A percentile compares a stretch with the other conserved stretches of the same genome.
Conservation (phyloP, 2,113 vertebrate species). For the Mesitornis unicolor region DNA sequence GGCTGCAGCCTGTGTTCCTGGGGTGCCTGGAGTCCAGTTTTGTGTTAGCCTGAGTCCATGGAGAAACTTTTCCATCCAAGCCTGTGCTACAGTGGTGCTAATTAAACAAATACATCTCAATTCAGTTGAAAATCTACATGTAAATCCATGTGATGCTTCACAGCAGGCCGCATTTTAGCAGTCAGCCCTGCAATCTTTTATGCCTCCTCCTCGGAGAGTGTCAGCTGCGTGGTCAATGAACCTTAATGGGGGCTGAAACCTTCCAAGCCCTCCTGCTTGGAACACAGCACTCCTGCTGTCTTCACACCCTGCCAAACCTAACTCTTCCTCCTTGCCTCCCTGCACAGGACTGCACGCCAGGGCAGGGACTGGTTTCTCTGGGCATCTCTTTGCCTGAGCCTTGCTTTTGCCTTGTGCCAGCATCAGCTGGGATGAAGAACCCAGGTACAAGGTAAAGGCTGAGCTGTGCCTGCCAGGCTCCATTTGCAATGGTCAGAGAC, state of each 20-base stretch:
- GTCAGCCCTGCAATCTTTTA: conserved; percentile 50
- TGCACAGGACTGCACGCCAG: not conserved
- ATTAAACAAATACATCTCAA: conserved; percentile 77
- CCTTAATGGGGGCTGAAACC: conserved; percentile 49
- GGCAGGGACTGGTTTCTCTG: not conserved
- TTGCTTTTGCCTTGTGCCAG: not conserved
- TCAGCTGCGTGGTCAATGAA: conserved; percentile 56
- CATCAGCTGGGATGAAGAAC: not conserved
- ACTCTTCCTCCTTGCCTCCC: not conserved
- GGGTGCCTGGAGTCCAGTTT: not conserved
- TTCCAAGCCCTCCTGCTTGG: conserved; percentile 33
- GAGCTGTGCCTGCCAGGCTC: not conserved
- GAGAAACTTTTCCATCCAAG: conserved; percentile 24
- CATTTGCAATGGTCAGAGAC: not conserved
- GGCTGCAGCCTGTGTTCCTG: not conserved
- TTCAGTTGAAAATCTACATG: conserved; percentile 74
- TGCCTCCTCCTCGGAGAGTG: conserved; percentile 51
- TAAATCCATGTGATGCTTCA: conserved; percentile 67
- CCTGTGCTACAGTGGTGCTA: conserved; percentile 37
- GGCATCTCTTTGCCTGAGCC: not conserved
- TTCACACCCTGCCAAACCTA: not conserved
- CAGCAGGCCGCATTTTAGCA: conserved; percentile 68
- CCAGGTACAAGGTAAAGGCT: not conserved
- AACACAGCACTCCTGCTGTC: not conserved
- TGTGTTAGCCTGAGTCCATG: not conserved